Base-by-base conservation (phyloP, 2,888 invertebrate species). In the Nomada goodeniana region DNA sequence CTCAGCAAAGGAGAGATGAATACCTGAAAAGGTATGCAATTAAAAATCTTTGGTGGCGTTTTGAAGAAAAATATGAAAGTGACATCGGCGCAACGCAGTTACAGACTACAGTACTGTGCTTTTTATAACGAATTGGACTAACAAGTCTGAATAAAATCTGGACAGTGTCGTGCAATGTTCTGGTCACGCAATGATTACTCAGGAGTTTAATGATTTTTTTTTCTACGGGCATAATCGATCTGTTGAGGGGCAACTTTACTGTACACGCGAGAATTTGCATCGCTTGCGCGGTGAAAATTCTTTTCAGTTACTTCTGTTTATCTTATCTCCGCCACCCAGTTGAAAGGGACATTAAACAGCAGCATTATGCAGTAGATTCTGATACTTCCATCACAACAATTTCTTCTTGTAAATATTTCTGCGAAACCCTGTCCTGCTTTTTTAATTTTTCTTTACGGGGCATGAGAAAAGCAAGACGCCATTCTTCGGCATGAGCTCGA, bases 171-270 rank as follows among this genome's bases (percentile, higher is more conserved):
- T 9, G 23, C 47, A 47, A 15, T 47, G 26, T 23, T 50, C 15
- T n/a, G 55, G 73, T 77, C 82, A 82, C 82, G 80, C 77, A 44
- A 82, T 64, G 47, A 82, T 71, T 63, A 52, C n/a, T 42, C 47
- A 53, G 42, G 11, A 70, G 55, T 64, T 67, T 77, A 83, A 76
- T 67, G 81, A 81, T 71, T 81, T 79, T 65, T 65, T 63, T 50
- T 47, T 23, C 50, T 55, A 52, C 29, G n/a, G 50, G 50, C 29
- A 36, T 55, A 68, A 72, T 72, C 80, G 64, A 76, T 61, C 64
- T 61, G 60, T 65, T 11, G 23, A 11, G 70, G 10, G 47, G 9
- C 26, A 55, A 63, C 42, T 50, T 63, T 20, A 20, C 29, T 23
- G 18, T 2, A 9, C 70, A 61, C 42, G n/a, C 64, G 23, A 44